A percentile compares a stretch with the other conserved stretches of the same genome.
Conservation (phyloP, 2,113 vertebrate species). For the Onychostruthus taczanowskii region DNA sequence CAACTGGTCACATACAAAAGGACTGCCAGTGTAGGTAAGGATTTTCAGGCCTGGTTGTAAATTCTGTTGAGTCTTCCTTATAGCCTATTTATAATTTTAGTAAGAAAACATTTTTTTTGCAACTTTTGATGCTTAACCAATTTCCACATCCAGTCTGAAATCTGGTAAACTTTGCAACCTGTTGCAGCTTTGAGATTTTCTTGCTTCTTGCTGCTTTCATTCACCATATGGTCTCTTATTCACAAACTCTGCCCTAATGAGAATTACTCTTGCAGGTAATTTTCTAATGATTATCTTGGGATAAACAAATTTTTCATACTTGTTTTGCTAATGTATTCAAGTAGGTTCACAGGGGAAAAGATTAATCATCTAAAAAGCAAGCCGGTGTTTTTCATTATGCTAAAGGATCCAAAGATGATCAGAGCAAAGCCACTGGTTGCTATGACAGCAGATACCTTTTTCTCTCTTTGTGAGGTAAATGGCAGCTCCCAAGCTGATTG, state of each 20-base stretch:
- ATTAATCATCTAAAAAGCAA: slow-evolving; percentile 87
- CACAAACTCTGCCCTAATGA: slow-evolving; percentile 73
- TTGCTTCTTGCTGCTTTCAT: slow-evolving; percentile 69
- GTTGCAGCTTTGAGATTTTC: slow-evolving; percentile 64
- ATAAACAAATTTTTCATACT: slow-evolving; percentile 86
- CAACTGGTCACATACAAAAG: neutral
- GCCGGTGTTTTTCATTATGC: slow-evolving; percentile 78
- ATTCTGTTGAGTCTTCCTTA: neutral
- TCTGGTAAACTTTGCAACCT: slow-evolving; percentile 56
- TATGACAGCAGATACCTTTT: slow-evolving; percentile 78
- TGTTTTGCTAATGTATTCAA: slow-evolving; percentile 85
- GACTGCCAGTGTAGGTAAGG: neutral
- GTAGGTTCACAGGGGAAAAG: slow-evolving; percentile 82
- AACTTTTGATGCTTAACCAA: neutral
- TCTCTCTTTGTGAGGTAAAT: slow-evolving; percentile 79
- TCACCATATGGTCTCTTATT: slow-evolving; percentile 81
- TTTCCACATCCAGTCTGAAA: slow-evolving; percentile 39
- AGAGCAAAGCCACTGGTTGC: slow-evolving; percentile 74
- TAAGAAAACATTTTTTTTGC: neutral
- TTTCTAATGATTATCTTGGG: slow-evolving; percentile 87
- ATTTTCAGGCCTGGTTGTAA: neutral
- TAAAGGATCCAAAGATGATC: slow-evolving; percentile 75
- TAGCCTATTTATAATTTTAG: neutral
- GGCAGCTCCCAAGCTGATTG: slow-evolving; percentile 82
- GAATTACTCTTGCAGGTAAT: slow-evolving; percentile 86